Percentiles rank a stretch among this genome's conserved stretches.
phyloP scores from a whole-genome alignment of 1,140 invertebrate species.

The Pemphigus obesinymphae region DNA sequence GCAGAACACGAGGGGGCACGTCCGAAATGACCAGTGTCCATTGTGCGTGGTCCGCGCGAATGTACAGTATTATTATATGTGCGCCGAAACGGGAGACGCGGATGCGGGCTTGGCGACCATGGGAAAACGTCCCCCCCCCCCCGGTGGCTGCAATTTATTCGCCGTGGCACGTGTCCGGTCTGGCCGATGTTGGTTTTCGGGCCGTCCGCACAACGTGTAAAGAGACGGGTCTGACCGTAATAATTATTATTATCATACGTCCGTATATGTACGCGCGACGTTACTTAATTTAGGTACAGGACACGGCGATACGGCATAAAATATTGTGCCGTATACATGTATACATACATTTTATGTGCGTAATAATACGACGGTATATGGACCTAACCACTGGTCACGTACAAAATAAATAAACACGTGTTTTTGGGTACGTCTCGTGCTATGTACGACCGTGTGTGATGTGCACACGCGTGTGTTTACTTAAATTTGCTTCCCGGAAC shows the following conservation, averaged over 20 bases:
- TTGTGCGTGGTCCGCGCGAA: neutral
- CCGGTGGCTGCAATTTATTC: no score
- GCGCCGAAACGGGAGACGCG: neutral
- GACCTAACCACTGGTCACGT: no score
- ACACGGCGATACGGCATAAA: no score
- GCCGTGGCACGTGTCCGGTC: neutral
- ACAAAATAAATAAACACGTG: no score
- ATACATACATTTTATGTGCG: neutral
- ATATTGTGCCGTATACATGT: neutral
- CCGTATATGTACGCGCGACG: no score
- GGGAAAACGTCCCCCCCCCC: neutral
- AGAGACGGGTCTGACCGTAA: no score
- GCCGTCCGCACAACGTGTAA: neutral
- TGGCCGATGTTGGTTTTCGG: neutral
- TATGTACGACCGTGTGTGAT: no score
- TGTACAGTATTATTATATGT: neutral
- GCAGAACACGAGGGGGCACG: neutral
- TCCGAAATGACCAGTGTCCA: conserved; percentile 16
- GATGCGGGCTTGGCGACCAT: conserved; percentile 30
- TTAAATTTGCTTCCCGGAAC: neutral
- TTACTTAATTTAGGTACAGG: no score
- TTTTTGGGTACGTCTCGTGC: no score
- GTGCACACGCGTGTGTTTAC: neutral
- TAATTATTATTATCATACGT: no score
- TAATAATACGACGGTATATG: no score